phyloP scores from a whole-genome alignment of 2,888 invertebrate genomes.

The Netelia virgata region DNA sequence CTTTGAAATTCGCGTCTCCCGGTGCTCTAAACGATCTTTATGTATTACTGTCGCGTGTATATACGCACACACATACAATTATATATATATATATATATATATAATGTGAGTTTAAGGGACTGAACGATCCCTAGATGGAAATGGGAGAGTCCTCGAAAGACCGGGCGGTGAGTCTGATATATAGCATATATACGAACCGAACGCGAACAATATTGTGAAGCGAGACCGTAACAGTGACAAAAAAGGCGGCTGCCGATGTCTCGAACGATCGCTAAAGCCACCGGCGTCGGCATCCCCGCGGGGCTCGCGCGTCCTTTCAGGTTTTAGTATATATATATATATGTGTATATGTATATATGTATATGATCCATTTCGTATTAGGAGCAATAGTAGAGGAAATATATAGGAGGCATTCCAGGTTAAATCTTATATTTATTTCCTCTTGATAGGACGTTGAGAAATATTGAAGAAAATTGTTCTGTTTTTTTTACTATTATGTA shows the following conservation, averaged over 20 bases:
- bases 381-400: too few relatives aligned
- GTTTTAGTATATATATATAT: constrained; percentile 27
- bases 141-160: constrained; percentile 60
- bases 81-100: constrained; percentile 41
- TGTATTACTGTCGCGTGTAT: constrained; percentile 49
- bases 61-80: constrained; percentile 2
- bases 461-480: too few relatives aligned
- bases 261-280: constrained; percentile 72
- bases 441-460: too few relatives aligned
- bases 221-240: constrained; percentile 68
- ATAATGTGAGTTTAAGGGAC: constrained; percentile 48
- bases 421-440: too few relatives aligned
- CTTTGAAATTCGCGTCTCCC: constrained; percentile 58
- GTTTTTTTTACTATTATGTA: too few relatives aligned
- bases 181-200: constrained; percentile 59
- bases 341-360: constrained; percentile 26
- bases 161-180: constrained; percentile 56
- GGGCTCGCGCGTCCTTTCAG: constrained; percentile 67
- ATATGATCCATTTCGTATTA: constrained; percentile 17
- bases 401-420: background rate
- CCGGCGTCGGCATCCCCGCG: constrained; percentile 74
- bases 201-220: constrained; percentile 66
- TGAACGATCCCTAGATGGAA: constrained; percentile 64
- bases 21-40: constrained; percentile 56
- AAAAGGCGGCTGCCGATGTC: constrained; percentile 70